These are phyloP conservation scores for Linepithema humile DNA, from an alignment of 1,140 invertebrate species.

Conservation along the genomic window DNA sequence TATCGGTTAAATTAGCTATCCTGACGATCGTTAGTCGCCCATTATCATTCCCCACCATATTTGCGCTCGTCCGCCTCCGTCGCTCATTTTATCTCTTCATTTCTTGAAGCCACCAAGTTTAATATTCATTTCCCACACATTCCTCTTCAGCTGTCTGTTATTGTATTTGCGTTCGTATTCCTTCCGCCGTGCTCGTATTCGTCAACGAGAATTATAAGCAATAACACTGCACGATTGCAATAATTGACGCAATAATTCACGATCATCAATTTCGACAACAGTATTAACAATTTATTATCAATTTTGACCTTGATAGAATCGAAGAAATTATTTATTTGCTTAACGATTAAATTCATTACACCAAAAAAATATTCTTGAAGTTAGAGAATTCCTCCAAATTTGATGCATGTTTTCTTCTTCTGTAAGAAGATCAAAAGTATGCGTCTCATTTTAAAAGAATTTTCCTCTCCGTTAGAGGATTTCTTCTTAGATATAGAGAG, in stretches of 20 bases:
- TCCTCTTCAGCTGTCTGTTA: not conserved
- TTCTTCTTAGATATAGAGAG: too few species aligned
- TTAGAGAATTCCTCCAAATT: too few species aligned
- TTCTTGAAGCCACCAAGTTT: conserved; percentile 11
- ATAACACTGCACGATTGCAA: not conserved
- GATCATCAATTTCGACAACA: not conserved
- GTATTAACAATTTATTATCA: not conserved
- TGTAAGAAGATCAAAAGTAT: too few species aligned
- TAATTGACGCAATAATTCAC: not conserved
- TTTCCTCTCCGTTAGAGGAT: too few species aligned
- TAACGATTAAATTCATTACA: not conserved
- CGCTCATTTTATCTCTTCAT: conserved; percentile 24
- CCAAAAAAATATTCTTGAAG: too few species aligned
- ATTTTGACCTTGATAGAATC: not conserved
- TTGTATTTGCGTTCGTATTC: not conserved
- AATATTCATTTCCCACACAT: conserved; percentile 27
- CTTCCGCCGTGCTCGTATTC: not conserved
- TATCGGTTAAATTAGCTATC: conserved; percentile 22
- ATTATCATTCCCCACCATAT: conserved; percentile 30
- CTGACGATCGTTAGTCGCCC: conserved; percentile 1
- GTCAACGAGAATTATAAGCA: not conserved
- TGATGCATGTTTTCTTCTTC: too few species aligned
- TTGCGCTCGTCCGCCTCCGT: not conserved
- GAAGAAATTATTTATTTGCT: not conserved
- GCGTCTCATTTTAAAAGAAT: too few species aligned